Evolutionary conservation across 2,888 invertebrate species (phyloP), one percentile per base, ranked within the genome.

Genomic region (Chaetoderma sp.): DNA sequence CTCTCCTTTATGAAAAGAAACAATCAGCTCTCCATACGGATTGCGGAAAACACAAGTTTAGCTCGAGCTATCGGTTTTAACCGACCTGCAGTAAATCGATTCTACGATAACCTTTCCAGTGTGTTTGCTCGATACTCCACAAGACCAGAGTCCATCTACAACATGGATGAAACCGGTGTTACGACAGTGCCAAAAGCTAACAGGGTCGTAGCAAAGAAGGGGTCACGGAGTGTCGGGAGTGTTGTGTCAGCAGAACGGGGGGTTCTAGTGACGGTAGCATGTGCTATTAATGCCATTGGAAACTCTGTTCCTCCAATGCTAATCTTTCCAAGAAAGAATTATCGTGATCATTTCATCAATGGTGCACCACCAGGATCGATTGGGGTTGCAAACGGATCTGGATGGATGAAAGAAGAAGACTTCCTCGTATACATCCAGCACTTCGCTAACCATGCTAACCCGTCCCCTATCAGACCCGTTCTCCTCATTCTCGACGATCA

Each of bases 361-460:
- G 58, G 47, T 44, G 58, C 45, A 27, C 68, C 68, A n/a, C 32
- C 62, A n/a, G 56, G 57, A 2, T 69, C 52, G 10, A 63, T 63
- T 32, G 68, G 67, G 4, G 21, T 33, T 25, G 66, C 60, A 18
- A 55, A 28, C 8, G 23, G 23, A 23, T 39, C 42, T 23, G 68
- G 68, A 4, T 68, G 68, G 68, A 70, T 68, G 8, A 69, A 63
- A 50, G 62, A 57, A 33, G 59, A 59, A 3, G 13, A 57, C 28
- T 70, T 68, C 60, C 16, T 70, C 4, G 28, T 64, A 10, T 68
- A 60, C 44, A 27, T 68, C 27, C 50, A 70, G 23, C 67, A 68
- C 57, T 27, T 68, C 25, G 52, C 63, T n/a, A n/a, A n/a, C 47
- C 47, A 45, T 18, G 21, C 18, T 10, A 45, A 23, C 16, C 21